Evolutionary conservation across 2,113 vertebrate species (phyloP), one percentile per base, ranked within the genome.

Genomic region (Callipepla californica): DNA sequence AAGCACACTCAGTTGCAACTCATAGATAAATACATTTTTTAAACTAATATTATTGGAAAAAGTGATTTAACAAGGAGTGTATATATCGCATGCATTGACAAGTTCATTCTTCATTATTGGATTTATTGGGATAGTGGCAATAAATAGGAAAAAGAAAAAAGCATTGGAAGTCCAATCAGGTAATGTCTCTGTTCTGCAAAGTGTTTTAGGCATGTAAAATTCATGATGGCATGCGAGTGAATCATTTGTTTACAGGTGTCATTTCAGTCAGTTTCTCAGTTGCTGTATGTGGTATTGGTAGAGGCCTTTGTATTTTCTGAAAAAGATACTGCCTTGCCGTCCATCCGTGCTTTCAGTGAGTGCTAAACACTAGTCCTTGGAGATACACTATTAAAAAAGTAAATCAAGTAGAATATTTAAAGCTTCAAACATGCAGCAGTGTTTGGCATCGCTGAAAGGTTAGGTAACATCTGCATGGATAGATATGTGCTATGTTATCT

Each of bases 81-180:
- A 7, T 42, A 42, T 83, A 90, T 91, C 55, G 66, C 57, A 23
- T 76, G 36, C 12, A 45, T 59, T 93, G 86, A 86, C 76, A 81
- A 68, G 48, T 40, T 92, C 68, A 70, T 94, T 92, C 69, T 66
- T 92, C 86, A 77, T 38, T 73, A 69, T 34, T 70, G 63, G 45
- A 69, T 92, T 94, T 90, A 67, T 36, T 74, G 55, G 48, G 51
- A 69, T 83, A 83, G 92, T 86, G 47, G 30, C 32, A 28, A 32
- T 73, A 77, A 70, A 70, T 47, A 53, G 26, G 57, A 69, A 79
- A 62, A 38, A 77, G 21, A 77, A 57, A 74, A 91, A 26, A n/a
- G 48, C 28, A 15, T 38, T 50, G 44, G 8, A 72, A 11, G 47
- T 86, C 20, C 32, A 61, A 63, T 81, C 18, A 62, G 22, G 40